phyloP scores from a whole-genome alignment of 2,888 invertebrate species.

The Xestia sexstrigata region DNA sequence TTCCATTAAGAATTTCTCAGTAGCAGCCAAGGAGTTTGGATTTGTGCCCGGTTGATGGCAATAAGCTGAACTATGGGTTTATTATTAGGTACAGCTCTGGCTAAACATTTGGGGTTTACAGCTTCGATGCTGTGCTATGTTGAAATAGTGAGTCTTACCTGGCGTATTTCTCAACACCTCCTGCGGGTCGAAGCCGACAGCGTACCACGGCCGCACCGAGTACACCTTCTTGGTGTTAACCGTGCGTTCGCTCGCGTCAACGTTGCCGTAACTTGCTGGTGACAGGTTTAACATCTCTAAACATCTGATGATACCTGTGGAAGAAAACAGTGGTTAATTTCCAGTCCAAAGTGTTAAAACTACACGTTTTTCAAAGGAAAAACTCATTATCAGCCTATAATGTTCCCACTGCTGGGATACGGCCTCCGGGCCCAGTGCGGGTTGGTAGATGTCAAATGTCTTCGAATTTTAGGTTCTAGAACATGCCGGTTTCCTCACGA shows the following conservation, averaged over 20 bases:
- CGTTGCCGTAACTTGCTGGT: slow-evolving; percentile 82
- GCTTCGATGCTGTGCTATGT: neutral
- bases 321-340: slow-evolving; percentile 35
- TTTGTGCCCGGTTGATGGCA: neutral
- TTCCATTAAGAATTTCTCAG: neutral
- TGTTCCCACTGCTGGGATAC: too few species aligned
- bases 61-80: too few species aligned
- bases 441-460: too few species aligned
- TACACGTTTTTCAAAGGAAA: neutral
- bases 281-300: slow-evolving; percentile 89
- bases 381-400: too few species aligned
- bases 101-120: neutral
- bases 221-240: slow-evolving; percentile 86
- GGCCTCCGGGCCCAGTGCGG: too few species aligned
- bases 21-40: neutral
- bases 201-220: slow-evolving; percentile 87
- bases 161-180: slow-evolving; percentile 74
- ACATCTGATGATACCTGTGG: slow-evolving; percentile 86
- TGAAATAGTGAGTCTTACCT: slow-evolving; percentile 68
- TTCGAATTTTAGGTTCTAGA: too few species aligned
- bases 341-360: neutral
- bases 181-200: slow-evolving; percentile 76
- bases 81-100: neutral
- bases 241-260: slow-evolving; percentile 81
- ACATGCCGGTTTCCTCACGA: too few species aligned